Percentiles rank a stretch among this genome's conserved stretches.
Conservation (phyloP, 2,888 invertebrate species). For the Philereme vetulata region DNA sequence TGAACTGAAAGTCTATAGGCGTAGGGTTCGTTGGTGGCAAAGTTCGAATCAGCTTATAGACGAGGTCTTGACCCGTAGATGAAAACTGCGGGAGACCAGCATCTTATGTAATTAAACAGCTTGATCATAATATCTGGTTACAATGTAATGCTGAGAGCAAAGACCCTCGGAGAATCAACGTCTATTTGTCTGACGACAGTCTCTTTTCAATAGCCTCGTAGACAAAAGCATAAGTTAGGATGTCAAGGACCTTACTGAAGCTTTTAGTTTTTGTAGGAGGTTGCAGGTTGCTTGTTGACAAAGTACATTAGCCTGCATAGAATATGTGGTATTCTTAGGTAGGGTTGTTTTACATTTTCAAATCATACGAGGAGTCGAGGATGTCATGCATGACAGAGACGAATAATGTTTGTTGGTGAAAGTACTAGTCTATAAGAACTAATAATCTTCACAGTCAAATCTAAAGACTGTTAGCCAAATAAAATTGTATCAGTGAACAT, state of each 20-base stretch:
- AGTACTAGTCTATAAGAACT: too few relatives aligned
- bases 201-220: constrained; percentile 34
- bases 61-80: constrained; percentile 26
- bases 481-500: neutral
- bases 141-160: constrained; percentile 33
- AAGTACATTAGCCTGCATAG: too few relatives aligned
- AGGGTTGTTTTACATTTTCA: too few relatives aligned
- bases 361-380: too few relatives aligned
- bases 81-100: constrained; percentile 24
- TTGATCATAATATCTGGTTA: constrained; percentile 24
- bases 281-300: constrained; percentile 13
- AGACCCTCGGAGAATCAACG: constrained; percentile 34
- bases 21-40: constrained; percentile 26
- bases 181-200: constrained; percentile 35
- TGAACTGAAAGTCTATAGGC: constrained; percentile 25
- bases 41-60: constrained; percentile 31
- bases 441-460: neutral
- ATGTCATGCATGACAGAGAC: too few relatives aligned
- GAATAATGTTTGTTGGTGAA: too few relatives aligned
- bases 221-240: constrained; percentile 37
- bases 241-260: constrained; percentile 36
- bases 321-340: too few relatives aligned
- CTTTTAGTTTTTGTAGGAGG: constrained; percentile 29
- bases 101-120: constrained; percentile 29
- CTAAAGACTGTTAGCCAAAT: neutral